Conservation (phyloP, 2,888 invertebrate species). For the Meta bourneti region DNA sequence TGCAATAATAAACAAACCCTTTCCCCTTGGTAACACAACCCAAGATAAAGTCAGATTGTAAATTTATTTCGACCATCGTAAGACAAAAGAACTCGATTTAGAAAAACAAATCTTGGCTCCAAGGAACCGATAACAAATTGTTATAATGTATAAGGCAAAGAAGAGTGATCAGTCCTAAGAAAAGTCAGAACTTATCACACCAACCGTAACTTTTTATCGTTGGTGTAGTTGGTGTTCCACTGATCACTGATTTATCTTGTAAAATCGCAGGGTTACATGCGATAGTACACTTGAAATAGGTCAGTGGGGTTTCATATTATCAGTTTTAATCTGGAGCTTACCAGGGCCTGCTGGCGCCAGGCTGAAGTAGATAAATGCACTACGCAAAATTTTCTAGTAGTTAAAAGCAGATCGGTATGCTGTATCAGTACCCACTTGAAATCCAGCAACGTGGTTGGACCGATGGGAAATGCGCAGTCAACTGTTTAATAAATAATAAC, state of each 20-base stretch:
- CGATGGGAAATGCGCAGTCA: neutral
- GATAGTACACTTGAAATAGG: slow-evolving; percentile 57
- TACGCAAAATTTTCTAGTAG: slow-evolving; percentile 41
- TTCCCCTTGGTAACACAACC: neutral
- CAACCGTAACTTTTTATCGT: slow-evolving; percentile 36
- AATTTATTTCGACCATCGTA: neutral
- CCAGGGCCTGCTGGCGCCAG: slow-evolving; percentile 45
- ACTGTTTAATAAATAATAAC: neutral
- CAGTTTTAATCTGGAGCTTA: slow-evolving; percentile 41
- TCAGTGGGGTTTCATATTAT: slow-evolving; percentile 65
- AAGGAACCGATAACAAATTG: slow-evolving; percentile 18
- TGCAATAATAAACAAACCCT: too few species aligned
- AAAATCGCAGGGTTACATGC: slow-evolving; percentile 53
- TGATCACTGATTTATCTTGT: slow-evolving; percentile 47
- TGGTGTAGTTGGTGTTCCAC: neutral
- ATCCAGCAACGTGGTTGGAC: slow-evolving; percentile 13
- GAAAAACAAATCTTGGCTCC: neutral
- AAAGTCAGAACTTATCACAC: slow-evolving; percentile 32
- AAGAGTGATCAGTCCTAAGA: neutral
- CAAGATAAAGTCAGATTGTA: neutral
- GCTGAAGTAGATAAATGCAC: slow-evolving; percentile 29
- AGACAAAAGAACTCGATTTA: slow-evolving; percentile 9
- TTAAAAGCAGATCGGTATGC: slow-evolving; percentile 25
- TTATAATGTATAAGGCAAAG: slow-evolving; percentile 34
- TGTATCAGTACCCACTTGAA: slow-evolving; percentile 40